Evolutionary conservation across 2,113 vertebrate genomes (phyloP).

Genomic region (Python bivittatus): DNA sequence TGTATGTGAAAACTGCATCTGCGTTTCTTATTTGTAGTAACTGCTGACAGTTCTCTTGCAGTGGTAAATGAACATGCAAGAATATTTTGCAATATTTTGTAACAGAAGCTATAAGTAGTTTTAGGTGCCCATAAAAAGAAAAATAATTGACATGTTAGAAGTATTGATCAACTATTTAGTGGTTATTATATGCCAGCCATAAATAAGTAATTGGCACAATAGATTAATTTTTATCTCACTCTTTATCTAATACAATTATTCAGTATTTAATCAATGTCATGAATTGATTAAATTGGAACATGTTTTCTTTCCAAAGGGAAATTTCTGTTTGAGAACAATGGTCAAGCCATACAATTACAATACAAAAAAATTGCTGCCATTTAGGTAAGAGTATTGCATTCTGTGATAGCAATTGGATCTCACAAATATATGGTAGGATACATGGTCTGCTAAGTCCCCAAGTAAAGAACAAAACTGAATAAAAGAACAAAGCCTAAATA

Average conservation of each 20-base stretch:
- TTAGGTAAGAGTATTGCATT: conserved; percentile 40
- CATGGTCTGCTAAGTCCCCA: conserved; percentile 16
- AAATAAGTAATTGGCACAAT: conserved; percentile 30
- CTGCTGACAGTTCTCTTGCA: conserved; percentile 40
- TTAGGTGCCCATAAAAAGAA: conserved; percentile 29
- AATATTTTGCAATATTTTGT: conserved; percentile 54
- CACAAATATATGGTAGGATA: neutral
- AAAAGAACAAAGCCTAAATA: neutral
- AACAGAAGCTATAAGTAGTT: conserved; percentile 43
- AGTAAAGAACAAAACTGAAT: neutral
- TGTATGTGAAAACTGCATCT: conserved; percentile 47
- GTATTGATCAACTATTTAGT: neutral
- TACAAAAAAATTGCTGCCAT: conserved; percentile 40
- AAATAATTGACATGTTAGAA: conserved; percentile 26
- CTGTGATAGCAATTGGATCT: neutral
- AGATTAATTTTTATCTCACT: conserved; percentile 45
- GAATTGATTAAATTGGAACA: conserved; percentile 15
- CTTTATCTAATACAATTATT: conserved; percentile 48
- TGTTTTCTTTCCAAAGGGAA: conserved; percentile 55
- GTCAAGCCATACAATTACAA: conserved; percentile 51
- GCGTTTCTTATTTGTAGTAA: conserved; percentile 47
- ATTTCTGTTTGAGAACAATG: conserved; percentile 46
- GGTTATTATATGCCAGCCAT: neutral
- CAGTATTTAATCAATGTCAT: conserved; percentile 46
- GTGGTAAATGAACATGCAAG: conserved; percentile 45